Evolutionary conservation across 2,113 vertebrate species (phyloP).

Genomic region (Mesembrinibis cayennensis): DNA sequence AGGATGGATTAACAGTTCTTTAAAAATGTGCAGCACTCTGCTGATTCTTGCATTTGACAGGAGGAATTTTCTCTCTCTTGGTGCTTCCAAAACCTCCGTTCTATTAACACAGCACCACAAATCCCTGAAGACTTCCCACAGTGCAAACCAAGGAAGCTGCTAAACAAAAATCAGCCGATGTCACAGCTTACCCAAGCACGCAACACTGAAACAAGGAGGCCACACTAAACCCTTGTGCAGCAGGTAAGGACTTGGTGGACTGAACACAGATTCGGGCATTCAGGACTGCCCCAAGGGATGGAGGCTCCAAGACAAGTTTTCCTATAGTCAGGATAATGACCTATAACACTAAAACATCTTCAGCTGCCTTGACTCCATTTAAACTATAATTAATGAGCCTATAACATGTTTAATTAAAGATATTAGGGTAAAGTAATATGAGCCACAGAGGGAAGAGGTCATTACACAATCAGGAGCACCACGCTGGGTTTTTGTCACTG

Average conservation of each 20-base stretch:
- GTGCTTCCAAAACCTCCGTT: not conserved
- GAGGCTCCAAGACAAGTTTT: not conserved
- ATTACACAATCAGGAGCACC: not conserved
- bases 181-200: not conserved
- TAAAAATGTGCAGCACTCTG: not conserved
- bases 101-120: conserved; percentile 24
- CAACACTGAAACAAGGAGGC: not conserved
- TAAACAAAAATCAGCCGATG: not conserved
- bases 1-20: conserved; percentile 9
- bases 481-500: not conserved
- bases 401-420: not conserved
- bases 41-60: conserved; percentile 16
- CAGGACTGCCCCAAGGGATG: not conserved
- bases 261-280: not conserved
- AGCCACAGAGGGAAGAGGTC: not conserved
- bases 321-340: not conserved
- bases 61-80: conserved; percentile 2
- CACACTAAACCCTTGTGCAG: not conserved
- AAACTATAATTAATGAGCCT: conserved; percentile 1
- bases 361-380: not conserved
- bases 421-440: not conserved
- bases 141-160: not conserved
- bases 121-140: conserved; percentile 29
- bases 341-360: not conserved
- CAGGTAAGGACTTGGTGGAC: not conserved